Conservation (phyloP, 2,113 vertebrate genomes). For the Polypterus bichir region DNA sequence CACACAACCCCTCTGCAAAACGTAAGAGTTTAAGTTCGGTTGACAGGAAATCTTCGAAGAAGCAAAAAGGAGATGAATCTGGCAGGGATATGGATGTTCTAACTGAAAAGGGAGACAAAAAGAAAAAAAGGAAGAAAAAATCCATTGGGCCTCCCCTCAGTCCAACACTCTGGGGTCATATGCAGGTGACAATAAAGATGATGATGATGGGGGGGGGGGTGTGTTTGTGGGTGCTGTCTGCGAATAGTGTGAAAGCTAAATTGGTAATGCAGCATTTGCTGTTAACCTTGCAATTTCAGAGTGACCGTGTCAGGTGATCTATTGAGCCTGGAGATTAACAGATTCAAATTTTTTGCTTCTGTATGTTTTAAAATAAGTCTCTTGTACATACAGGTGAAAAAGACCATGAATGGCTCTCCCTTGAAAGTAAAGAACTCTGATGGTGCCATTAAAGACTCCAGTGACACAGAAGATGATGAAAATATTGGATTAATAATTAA, state of each 20-base stretch:
- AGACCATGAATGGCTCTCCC: conserved; percentile 66
- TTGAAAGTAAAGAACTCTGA: conserved; percentile 82
- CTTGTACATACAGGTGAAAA: conserved; percentile 44
- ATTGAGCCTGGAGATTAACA: neutral
- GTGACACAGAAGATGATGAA: conserved; percentile 52
- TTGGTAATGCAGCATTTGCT: too few relatives aligned
- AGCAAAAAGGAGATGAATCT: conserved; percentile 45
- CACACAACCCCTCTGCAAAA: conserved; percentile 77
- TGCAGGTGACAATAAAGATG: conserved; percentile 44
- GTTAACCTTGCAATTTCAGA: too few relatives aligned
- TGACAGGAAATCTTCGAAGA: conserved; percentile 73
- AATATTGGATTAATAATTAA: conserved; percentile 44
- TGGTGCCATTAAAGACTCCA: conserved; percentile 45
- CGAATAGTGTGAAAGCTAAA: too few relatives aligned
- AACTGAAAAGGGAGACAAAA: conserved; percentile 37
- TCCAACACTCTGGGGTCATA: conserved; percentile 77
- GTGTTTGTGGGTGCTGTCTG: neutral
- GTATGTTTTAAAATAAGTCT: conserved; percentile 14
- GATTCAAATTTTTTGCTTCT: neutral
- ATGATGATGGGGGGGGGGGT: neutral
- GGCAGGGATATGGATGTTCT: conserved; percentile 34
- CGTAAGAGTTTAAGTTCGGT: conserved; percentile 70
- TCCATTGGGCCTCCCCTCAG: conserved; percentile 62
- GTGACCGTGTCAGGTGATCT: neutral
- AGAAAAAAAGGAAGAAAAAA: conserved; percentile 47